phyloP scores from a whole-genome alignment of 2,888 invertebrate genomes.

The Drosophila suboccidentalis region DNA sequence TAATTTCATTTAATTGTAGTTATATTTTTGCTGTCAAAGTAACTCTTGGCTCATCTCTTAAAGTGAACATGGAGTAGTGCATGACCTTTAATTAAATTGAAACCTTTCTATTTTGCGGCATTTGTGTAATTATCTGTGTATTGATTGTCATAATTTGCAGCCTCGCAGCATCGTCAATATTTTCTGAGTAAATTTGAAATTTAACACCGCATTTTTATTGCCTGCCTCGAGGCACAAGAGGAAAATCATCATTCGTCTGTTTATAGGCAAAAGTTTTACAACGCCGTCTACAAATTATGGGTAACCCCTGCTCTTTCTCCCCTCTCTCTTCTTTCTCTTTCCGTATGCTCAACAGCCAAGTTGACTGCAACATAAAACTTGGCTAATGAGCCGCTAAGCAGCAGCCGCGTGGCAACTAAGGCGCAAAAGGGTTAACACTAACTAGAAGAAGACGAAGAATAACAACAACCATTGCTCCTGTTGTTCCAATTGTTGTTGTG shows the following conservation, averaged over 20 bases:
- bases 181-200: conserved; percentile 26
- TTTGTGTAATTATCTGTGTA: conserved; percentile 23
- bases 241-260: conserved; percentile 50
- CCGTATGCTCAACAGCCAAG: conserved; percentile 3
- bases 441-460: conserved; percentile 25
- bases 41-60: no score
- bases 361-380: conserved; percentile 59
- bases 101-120: no score
- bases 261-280: conserved; percentile 65
- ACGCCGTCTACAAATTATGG: conserved; percentile 50
- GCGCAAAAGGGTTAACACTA: conserved; percentile 61
- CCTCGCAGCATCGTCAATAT: conserved; percentile 27
- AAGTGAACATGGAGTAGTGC: not conserved
- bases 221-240: conserved; percentile 32
- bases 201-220: conserved; percentile 50
- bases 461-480: conserved; percentile 14
- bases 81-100: conserved; percentile 21
- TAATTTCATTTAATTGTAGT: no score
- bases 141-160: conserved; percentile 44
- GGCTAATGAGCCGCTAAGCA: conserved; percentile 71
- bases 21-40: no score
- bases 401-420: conserved; percentile 51
- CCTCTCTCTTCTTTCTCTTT: not conserved
- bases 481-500: conserved; percentile 17
- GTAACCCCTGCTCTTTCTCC: not conserved